A percentile compares a stretch with the other conserved stretches of the same genome.
Evolutionary conservation across 2,888 invertebrate species (phyloP).

Genomic region (Melinaea menophilus): DNA sequence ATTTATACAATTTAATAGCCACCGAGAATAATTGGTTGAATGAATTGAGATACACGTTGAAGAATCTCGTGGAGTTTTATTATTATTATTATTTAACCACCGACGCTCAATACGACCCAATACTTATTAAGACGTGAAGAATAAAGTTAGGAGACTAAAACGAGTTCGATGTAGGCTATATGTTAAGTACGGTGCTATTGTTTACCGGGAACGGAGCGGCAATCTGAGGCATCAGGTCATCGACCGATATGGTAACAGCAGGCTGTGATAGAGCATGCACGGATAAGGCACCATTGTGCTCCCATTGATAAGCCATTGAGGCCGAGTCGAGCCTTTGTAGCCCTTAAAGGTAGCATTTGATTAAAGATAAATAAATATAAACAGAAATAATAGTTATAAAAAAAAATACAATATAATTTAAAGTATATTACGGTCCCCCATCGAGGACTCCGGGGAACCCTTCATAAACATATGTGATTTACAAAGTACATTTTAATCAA

Average conservation of each 20-base stretch:
- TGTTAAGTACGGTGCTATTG: background rate
- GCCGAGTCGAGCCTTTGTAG: constrained; percentile 10
- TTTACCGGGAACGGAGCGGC: constrained; percentile 13
- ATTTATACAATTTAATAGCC: background rate
- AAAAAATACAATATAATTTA: no score
- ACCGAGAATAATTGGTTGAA: background rate
- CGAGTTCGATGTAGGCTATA: background rate
- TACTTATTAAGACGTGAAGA: background rate
- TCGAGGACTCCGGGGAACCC: background rate
- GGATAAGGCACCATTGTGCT: constrained; percentile 36
- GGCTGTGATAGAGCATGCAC: constrained; percentile 31
- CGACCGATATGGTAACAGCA: constrained; percentile 37
- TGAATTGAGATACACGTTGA: background rate
- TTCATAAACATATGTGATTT: background rate
- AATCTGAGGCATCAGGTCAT: constrained; percentile 28
- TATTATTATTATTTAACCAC: background rate
- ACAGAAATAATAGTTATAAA: no score
- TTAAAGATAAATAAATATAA: background rate
- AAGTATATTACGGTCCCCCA: no score
- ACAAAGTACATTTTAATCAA: constrained; percentile 7
- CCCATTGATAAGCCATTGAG: constrained; percentile 31
- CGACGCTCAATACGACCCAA: background rate
- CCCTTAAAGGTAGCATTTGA: background rate
- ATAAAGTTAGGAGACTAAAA: background rate
- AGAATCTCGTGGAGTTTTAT: background rate